A percentile compares a stretch with the other conserved stretches of the same genome.
Conservation (phyloP, 2,113 vertebrate species). For the Oxyruncus cristatus region DNA sequence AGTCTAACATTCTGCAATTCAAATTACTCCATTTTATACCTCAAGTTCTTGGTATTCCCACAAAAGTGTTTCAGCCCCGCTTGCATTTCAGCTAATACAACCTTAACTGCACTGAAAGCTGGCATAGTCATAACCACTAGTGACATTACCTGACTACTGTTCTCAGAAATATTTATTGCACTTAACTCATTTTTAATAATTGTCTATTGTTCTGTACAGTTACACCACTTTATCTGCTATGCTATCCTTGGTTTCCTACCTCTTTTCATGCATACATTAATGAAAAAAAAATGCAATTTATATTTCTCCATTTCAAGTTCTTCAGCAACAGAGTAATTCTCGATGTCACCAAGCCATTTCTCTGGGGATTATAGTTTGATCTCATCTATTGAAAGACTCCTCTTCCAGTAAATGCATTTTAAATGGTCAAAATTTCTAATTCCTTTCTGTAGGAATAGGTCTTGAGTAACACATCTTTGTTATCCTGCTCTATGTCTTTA, state of each 20-base stretch:
- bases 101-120: not conserved
- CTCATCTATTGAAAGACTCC: not conserved
- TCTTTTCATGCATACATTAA: not conserved
- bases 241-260: not conserved
- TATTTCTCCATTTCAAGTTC: not conserved
- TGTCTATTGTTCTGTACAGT: not conserved
- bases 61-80: not conserved
- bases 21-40: not conserved
- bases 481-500: not conserved
- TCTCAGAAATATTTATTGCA: not conserved
- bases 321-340: not conserved
- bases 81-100: not conserved
- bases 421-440: not conserved
- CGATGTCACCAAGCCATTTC: not conserved
- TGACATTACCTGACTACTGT: not conserved
- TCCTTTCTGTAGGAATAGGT: not conserved
- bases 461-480: not conserved
- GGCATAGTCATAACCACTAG: not conserved
- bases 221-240: not conserved
- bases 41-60: not conserved
- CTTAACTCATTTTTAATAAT: not conserved
- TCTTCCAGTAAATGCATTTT: not conserved
- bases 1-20: not conserved
- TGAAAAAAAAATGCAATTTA: not conserved
- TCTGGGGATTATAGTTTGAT: not conserved